phyloP scores from a whole-genome alignment of 1,140 invertebrate genomes.

The Dinothrombium tinctorium region DNA sequence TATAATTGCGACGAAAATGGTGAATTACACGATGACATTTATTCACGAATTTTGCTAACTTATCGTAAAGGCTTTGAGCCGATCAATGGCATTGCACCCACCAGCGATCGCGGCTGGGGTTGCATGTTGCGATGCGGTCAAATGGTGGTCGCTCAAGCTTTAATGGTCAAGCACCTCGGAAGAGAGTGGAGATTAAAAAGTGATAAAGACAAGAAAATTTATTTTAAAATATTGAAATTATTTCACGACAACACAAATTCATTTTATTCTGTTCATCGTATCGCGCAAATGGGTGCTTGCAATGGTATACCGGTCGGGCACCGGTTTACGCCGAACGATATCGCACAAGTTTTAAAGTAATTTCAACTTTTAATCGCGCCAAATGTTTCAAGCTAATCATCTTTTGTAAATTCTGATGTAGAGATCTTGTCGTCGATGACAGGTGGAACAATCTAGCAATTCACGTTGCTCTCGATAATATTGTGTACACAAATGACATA shows the following conservation, averaged over 20 bases:
- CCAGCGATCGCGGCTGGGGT: constrained; percentile 63
- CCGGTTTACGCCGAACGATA: constrained; percentile 98
- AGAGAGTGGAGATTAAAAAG: constrained; percentile 26
- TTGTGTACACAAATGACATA: constrained; percentile 69
- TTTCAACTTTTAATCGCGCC: neutral
- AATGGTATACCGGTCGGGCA: constrained; percentile 86
- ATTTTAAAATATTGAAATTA: constrained; percentile 61
- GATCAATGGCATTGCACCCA: constrained; percentile 43
- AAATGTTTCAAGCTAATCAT: constrained; percentile 11
- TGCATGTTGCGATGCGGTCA: constrained; percentile 66
- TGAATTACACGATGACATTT: constrained; percentile 51
- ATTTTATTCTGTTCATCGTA: constrained; percentile 89
- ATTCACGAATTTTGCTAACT: constrained; percentile 73
- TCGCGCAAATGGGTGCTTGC: constrained; percentile 74
- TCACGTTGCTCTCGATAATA: constrained; percentile 89
- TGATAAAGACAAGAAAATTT: constrained; percentile 35
- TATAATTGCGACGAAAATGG: constrained; percentile 37
- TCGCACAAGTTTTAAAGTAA: constrained; percentile 80
- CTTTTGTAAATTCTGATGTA: constrained; percentile 31
- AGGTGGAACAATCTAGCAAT: constrained; percentile 71
- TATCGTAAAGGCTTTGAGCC: constrained; percentile 75
- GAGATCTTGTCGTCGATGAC: constrained; percentile 74
- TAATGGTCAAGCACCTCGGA: constrained; percentile 48
- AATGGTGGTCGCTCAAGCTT: constrained; percentile 55
- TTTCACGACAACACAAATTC: constrained; percentile 74